Evolutionary conservation across 2,113 vertebrate species (phyloP).

Genomic region (Oreochromis spilurus): DNA sequence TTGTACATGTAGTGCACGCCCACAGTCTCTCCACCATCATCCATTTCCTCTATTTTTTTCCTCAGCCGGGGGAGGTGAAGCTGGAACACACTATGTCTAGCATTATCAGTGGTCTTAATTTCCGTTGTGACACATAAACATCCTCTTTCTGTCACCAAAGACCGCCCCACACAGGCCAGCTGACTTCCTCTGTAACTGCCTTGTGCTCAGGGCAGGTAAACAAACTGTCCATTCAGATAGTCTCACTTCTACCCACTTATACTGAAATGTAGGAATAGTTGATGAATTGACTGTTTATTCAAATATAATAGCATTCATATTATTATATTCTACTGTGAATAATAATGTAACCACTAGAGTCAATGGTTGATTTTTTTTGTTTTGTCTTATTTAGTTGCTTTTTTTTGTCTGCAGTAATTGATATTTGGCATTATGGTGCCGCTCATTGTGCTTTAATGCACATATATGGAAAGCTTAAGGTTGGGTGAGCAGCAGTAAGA

Average conservation of each 20-base stretch:
- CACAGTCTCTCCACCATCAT: slow-evolving; percentile 30
- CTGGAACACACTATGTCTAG: slow-evolving; percentile 5
- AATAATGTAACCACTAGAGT: background rate
- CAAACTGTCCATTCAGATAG: background rate
- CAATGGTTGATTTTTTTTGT: background rate
- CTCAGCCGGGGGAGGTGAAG: slow-evolving; percentile 9
- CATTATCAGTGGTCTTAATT: slow-evolving; percentile 28
- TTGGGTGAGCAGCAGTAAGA: background rate
- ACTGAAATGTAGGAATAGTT: background rate
- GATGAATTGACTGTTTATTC: background rate
- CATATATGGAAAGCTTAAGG: background rate
- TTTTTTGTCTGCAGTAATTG: background rate
- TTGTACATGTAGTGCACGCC: background rate
- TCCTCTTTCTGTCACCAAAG: background rate
- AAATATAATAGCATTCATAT: background rate
- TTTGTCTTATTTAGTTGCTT: background rate
- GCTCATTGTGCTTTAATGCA: background rate
- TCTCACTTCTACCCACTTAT: background rate
- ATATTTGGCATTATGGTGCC: background rate
- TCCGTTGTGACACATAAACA: slow-evolving; percentile 47
- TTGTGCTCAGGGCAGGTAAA: background rate
- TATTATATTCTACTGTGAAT: background rate
- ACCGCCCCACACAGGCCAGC: slow-evolving; percentile 38
- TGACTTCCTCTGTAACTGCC: slow-evolving; percentile 42
- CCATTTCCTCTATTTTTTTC: slow-evolving; percentile 26